Base-by-base conservation (phyloP, 2,113 vertebrate genomes). In the Anolis sagrei region DNA sequence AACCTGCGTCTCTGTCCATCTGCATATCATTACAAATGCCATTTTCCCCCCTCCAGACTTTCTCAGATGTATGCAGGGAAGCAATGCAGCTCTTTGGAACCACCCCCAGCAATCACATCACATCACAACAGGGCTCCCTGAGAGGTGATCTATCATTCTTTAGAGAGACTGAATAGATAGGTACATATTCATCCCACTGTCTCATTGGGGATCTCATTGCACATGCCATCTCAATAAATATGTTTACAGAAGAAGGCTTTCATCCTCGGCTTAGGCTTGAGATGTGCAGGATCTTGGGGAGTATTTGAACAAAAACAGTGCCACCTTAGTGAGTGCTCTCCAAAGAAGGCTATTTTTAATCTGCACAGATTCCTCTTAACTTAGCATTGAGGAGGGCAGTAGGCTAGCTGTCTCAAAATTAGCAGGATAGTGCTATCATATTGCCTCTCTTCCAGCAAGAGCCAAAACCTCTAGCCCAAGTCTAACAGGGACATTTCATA, bases 391-490 rank as follows among this genome's bases (percentile, higher is more conserved):
- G 8, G 73, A 2, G 13, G 36, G 5, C 7, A 19, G 49, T 6
- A 51, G 4, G 5, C 64, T 68, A 80, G 68, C 54, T 70, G 66
- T 87, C 87, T 49, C 34, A 69, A 23, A 61, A 21, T 7, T 7
- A 16, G 61, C 85, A 48, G 81, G 83, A 29, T 7, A 91, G 79
- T 88, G 84, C 82, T 62, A 39, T 75, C 36, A 32, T 54, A 77
- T 84, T 74, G 5, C 85, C 90, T 62, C n/a, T 48, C 54, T 6
- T 85, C 11, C 83, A 89, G 29, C 32, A 75, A 48, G 79, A 91
- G 87, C 79, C 58, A 76, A 88, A 93, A 34, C 74, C 82, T 5
- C 73, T 4, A 79, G 32, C 18, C 74, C 79, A 88, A 89, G 81
- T 32, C 48, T 25, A 23, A 18, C 27, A 70, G 68, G 70, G 81